phyloP scores from a whole-genome alignment of 2,797 vertebrate genomes.

The Sylvia borin region DNA sequence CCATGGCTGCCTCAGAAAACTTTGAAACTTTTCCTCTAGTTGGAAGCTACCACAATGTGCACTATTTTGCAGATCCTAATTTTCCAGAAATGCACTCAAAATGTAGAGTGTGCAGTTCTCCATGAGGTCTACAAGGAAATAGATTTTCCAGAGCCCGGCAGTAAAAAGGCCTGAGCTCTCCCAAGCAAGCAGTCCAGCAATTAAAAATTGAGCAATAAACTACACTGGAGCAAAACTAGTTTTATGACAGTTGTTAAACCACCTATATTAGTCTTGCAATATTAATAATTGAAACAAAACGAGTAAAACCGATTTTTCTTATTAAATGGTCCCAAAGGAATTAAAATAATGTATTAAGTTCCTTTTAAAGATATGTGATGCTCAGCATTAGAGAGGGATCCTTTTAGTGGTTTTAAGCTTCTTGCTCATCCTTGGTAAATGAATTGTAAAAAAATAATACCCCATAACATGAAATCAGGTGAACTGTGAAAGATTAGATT shows the following conservation, averaged over 20 bases:
- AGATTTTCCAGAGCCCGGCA: background rate
- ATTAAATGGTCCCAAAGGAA: constrained; percentile 7
- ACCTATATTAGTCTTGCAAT: background rate
- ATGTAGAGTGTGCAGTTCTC: background rate
- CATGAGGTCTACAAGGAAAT: background rate
- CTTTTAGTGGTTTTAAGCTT: background rate
- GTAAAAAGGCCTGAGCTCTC: background rate
- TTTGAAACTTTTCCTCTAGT: background rate
- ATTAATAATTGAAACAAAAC: constrained; percentile 23
- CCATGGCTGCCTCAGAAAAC: background rate
- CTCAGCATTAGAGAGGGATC: background rate
- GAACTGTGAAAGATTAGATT: constrained; percentile 53
- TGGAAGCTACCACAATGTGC: background rate
- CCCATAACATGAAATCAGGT: background rate
- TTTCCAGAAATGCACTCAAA: constrained; percentile 5
- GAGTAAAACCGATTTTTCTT: background rate
- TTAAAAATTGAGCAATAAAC: constrained; percentile 9
- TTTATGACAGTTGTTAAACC: constrained; percentile 34
- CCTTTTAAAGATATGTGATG: constrained; percentile 25
- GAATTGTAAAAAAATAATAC: background rate
- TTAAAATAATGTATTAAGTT: constrained; percentile 20
- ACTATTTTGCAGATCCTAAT: background rate
- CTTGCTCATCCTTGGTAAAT: constrained; percentile 29
- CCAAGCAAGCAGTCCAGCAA: background rate
- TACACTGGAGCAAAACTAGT: background rate